Base-by-base conservation (phyloP, 2,888 invertebrate genomes). In the Therioaphis trifolii region DNA sequence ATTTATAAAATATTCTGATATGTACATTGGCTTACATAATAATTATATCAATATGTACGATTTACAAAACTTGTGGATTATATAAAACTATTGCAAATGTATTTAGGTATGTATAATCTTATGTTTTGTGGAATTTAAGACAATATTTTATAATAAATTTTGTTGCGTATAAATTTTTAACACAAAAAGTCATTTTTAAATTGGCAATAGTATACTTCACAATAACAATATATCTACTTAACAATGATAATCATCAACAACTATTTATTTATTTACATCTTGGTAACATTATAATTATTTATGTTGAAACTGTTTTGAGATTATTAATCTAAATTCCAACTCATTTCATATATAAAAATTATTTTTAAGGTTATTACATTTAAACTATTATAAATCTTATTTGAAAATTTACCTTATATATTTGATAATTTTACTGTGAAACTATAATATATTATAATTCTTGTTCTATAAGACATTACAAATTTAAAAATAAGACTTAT, bases 1-100 rank as follows among this genome's bases (percentile, higher is more conserved):
- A 40, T 78, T 55, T 78, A 68, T 68, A 78, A 68, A 68, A 78
- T 66, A 77, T 77, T 69, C 29, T 49, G 78, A 78, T 78, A 78
- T 78, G 78, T 78, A 78, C 78, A 78, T 68, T 78, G 49, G 52
- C 18, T 78, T 78, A 52, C 18, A 35, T 40, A 63, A 76, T 29
- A 68, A 68, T 68, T 68, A 68, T 68, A 55, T 68, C 9, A 14
- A 78, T 78, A 68, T 24, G n/a, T n/a, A n/a, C n/a, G 18, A 55
- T 68, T 40, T 69, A 68, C 9, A 55, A 78, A 78, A 68, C 14
- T 35, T 55, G 52, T 68, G 52, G 9, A 14, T 68, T 49, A 68
- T 68, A 78, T 78, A 78, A 78, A 78, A 68, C 52, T 78, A 78
- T 68, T 55, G 35, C 9, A 24, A 66, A 66, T 77, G 49, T 78